Evolutionary conservation across 2,113 vertebrate species (phyloP), one percentile per base, ranked within the genome.

Genomic region (Callipepla squamata): DNA sequence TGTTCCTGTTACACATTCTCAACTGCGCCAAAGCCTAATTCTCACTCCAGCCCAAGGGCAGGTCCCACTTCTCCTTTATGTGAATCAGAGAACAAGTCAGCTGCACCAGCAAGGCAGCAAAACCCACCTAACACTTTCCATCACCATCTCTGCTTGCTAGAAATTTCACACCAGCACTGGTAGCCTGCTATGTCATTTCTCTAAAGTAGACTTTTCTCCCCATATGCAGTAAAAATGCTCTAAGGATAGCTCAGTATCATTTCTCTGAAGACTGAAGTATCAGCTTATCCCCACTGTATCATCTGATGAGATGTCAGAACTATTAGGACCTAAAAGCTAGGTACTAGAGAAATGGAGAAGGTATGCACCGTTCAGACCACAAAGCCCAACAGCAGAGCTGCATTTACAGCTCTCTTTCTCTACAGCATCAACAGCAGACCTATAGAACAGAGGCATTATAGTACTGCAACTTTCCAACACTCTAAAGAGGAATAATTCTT

Each of bases 111-210:
- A 38, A 81, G 77, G 30, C 57, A 90, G 80, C n/a, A 94, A 89
- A 94, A 81, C 45, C 51, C 85, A 70, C 82, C 82, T 74, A 87
- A 77, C 80, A 57, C 83, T 69, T 93, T 58, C 51, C 66, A 32
- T 86, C 76, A 83, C 2, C 0, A 79, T 42, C 89, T 40, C 77
- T 66, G 85, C 76, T 94, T 92, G 90, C 92, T 94, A 67, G 89
- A 51, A 75, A 55, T 84, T 94, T 80, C 85, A 61, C 85, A 77
- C 83, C 66, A 89, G 80, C 93, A 44, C 90, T 57, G 83, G 87
- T 92, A 95, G 80, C 69, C 73, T 88, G 69, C 83, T 86, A 51
- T 63, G 80, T 66, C 57, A 69, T 93, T 75, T 85, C 58, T 66
- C 68, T 78, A 74, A 90, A 89, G 67, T 20, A 50, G 59, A 86